Evolutionary conservation across 2,888 invertebrate genomes (phyloP), one percentile per base, ranked within the genome.

Genomic region (Eugnorisma glareosa): DNA sequence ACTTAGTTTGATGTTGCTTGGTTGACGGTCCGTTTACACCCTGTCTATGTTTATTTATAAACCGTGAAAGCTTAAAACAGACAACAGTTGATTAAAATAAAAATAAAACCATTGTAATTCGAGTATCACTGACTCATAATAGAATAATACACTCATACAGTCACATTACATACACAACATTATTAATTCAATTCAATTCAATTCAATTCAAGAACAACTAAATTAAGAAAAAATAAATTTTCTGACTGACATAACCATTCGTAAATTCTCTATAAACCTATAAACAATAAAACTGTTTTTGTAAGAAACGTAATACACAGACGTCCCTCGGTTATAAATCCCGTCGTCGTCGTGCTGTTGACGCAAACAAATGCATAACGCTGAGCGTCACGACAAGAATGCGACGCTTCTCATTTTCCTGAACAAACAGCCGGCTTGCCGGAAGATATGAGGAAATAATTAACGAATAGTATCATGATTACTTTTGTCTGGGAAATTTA

Each of bases 301-400:
- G 21, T n/a, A 67, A 45, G 59, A 81, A 78, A 73, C 68, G 3
- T 40, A 70, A 67, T 69, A 79, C 78, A 59, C 43, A 28, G 59
- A 74, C 57, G 63, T 40, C 31, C 24, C 57, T 75, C 13, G n/a
- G 59, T 45, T 51, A 81, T 79, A 82, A 79, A 85, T 82, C 75
- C 79, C 57, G 63, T 35, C 75, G 37, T 54, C 48, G 24, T 57
- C 31, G n/a, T 59, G 51, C 21, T 79, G 79, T 79, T 91, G 92
- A 91, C 92, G 88, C 83, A 91, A 91, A 93, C 91, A 92, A 92
- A 93, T 92, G 92, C 89, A 92, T 88, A 88, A 84, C 85, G 88
- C 86, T 88, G 86, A 77, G 54, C 64, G 70, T 48, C 73, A 73
- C 83, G 89, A 91, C 91, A 89, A 82, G 89, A 89, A 89, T 88